A percentile compares a stretch with the other conserved stretches of the same genome.
Conservation (phyloP, 2,888 invertebrate genomes). For the Drosophila mimica region DNA sequence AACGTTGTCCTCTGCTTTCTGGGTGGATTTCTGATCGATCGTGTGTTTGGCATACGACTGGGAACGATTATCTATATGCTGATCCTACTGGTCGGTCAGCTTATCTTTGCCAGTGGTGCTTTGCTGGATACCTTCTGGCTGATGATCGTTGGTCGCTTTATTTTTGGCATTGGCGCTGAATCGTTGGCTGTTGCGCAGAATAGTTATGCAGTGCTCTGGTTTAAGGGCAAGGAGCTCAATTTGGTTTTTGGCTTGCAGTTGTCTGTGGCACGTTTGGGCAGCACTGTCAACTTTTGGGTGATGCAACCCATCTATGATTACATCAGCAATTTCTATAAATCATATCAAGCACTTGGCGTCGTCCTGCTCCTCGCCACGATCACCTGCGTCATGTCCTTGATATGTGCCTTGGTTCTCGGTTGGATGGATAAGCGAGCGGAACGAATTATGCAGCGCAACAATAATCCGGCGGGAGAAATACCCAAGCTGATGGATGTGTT, state of each 20-base stretch:
- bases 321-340: slow-evolving; percentile 88
- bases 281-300: slow-evolving; percentile 96
- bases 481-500: slow-evolving; percentile 91
- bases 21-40: slow-evolving; percentile 97
- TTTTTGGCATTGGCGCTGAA: slow-evolving; percentile 99
- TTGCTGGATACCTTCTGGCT: slow-evolving; percentile 92
- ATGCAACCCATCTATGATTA: slow-evolving; percentile 95
- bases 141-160: slow-evolving; percentile 96
- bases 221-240: slow-evolving; percentile 98
- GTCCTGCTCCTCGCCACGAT: slow-evolving; percentile 91
- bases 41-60: slow-evolving; percentile 95
- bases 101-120: slow-evolving; percentile 95
- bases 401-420: slow-evolving; percentile 91
- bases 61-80: slow-evolving; percentile 96
- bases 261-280: slow-evolving; percentile 97
- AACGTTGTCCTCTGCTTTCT: slow-evolving; percentile 98
- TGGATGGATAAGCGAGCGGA: slow-evolving; percentile 95
- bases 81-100: slow-evolving; percentile 94
- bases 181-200: slow-evolving; percentile 98
- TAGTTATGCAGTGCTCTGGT: slow-evolving; percentile 98
- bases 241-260: slow-evolving; percentile 99
- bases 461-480: slow-evolving; percentile 87
- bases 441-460: slow-evolving; percentile 89
- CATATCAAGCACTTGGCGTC: slow-evolving; percentile 90
- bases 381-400: slow-evolving; percentile 93